Evolutionary conservation across 2,797 vertebrate genomes (phyloP).

Genomic region (Orestias chungarensis): DNA sequence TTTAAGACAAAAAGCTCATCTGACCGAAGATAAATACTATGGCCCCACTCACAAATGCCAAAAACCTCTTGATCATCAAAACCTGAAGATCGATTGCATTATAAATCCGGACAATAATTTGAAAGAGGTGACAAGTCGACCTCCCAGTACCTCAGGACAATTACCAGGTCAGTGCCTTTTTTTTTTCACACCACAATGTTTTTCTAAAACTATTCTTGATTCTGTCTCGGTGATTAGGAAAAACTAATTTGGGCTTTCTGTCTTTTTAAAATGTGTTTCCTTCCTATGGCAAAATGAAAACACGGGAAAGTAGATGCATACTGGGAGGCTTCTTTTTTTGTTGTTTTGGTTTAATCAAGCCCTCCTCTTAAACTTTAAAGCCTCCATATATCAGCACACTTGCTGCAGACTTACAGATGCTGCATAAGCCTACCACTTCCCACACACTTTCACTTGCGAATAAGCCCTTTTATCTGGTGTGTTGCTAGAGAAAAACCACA

Average conservation of each 20-base stretch:
- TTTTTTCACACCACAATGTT: not conserved
- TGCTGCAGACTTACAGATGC: slow-evolving; percentile 9
- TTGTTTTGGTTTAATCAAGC: slow-evolving; percentile 37
- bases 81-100: too few relatives aligned
- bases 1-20: not conserved
- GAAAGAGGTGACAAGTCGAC: too few relatives aligned
- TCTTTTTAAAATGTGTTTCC: not conserved
- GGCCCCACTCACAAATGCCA: not conserved
- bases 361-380: slow-evolving; percentile 31
- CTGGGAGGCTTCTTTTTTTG: slow-evolving; percentile 4
- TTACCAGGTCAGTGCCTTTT: too few relatives aligned
- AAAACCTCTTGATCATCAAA: not conserved
- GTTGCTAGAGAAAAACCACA: slow-evolving; percentile 27
- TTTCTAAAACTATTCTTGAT: not conserved
- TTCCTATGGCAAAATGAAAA: not conserved
- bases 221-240: not conserved
- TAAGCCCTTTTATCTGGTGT: slow-evolving; percentile 53
- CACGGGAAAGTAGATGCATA: not conserved
- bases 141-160: not conserved
- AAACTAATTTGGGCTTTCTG: not conserved
- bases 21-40: not conserved
- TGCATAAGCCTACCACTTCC: slow-evolving; percentile 39
- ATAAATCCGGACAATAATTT: too few relatives aligned
- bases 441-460: slow-evolving; percentile 63
- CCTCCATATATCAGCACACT: slow-evolving; percentile 29